A percentile compares a stretch with the other conserved stretches of the same genome.
Evolutionary conservation across 2,888 invertebrate genomes (phyloP).

Genomic region (Ceraclea dissimilis): DNA sequence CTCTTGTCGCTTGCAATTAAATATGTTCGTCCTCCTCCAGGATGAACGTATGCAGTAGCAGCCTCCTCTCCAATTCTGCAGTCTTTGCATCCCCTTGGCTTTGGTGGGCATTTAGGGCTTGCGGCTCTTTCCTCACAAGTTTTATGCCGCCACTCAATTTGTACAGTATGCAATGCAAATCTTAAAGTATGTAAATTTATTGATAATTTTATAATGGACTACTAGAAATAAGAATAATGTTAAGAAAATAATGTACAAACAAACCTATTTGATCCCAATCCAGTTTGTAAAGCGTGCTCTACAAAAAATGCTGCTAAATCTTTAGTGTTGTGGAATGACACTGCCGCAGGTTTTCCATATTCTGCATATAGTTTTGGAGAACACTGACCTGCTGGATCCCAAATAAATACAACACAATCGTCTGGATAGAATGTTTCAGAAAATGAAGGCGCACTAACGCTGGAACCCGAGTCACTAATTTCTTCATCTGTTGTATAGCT

Average conservation of each 20-base stretch:
- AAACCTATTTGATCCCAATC: constrained; percentile 11
- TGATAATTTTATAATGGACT: neutral
- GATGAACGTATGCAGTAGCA: constrained; percentile 10
- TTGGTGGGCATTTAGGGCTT: constrained; percentile 10
- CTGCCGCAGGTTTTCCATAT: constrained; percentile 7
- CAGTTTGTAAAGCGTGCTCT: neutral
- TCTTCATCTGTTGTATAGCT: neutral
- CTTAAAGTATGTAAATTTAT: constrained; percentile 1
- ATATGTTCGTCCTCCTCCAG: constrained; percentile 10
- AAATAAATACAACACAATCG: constrained; percentile 13
- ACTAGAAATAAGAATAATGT: neutral
- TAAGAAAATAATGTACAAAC: neutral
- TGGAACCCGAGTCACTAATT: constrained; percentile 4
- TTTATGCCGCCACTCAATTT: constrained; percentile 7
- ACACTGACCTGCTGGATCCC: constrained; percentile 14
- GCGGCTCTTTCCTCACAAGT: constrained; percentile 11
- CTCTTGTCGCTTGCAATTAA: constrained; percentile 4
- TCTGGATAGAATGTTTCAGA: constrained; percentile 4
- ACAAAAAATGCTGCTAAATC: constrained; percentile 9
- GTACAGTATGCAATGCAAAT: constrained; percentile 6
- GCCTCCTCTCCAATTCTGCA: constrained; percentile 5
- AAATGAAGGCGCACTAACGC: neutral
- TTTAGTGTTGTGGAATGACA: constrained; percentile 7
- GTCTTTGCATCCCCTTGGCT: neutral
- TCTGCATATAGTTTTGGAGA: constrained; percentile 6